Base-by-base conservation (phyloP, 92 coral and sea anemone species). In the Zoanthus solanderi region DNA sequence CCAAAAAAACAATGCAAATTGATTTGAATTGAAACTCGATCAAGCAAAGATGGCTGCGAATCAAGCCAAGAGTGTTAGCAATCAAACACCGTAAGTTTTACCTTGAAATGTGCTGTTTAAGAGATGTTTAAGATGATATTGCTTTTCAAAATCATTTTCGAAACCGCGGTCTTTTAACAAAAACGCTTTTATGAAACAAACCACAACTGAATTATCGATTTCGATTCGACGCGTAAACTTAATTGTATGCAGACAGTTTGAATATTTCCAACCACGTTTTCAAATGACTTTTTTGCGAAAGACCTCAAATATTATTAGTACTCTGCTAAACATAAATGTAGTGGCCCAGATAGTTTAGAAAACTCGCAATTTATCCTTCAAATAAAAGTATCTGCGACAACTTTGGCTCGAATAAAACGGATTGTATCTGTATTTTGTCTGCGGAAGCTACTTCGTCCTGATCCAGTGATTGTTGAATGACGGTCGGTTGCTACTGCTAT, bases 1-100 rank as follows among this genome's bases (percentile, higher is more conserved):
- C 54, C 72, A 58, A 37, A 7, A 63, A 63, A 23, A 63, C 69
- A 23, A 63, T 63, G 69, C 69, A 63, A 81, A 46, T 81, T 67
- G 48, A 58, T 52, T 78, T 78, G 75, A 81, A 66, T 81, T 31
- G 85, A 81, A 81, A 81, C 85, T 81, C 85, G 85, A 81, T 81
- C 85, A 81, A 67, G 75, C 63, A 81, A 81, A 81, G 23, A 81
- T 81, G 85, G 85, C 85, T 75, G 75, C 75, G 75, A 66, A 65
- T 66, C 85, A 81, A 66, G 63, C 85, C 23, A 81, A 81, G 75
- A 15, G 57, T 12, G 28, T 81, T 71, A 66, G 66, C 75, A 81
- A 81, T 31, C 34, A 71, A 23, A 5, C 74, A 65, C 60, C 34
- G 85, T 81, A 50, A 81, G 85, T 81, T 65, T 46, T 45, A 17